A percentile compares a stretch with the other conserved stretches of the same genome.
These are phyloP conservation scores for Amblyraja radiata DNA, from an alignment of 2,797 vertebrate species.

Conservation along the genomic window DNA sequence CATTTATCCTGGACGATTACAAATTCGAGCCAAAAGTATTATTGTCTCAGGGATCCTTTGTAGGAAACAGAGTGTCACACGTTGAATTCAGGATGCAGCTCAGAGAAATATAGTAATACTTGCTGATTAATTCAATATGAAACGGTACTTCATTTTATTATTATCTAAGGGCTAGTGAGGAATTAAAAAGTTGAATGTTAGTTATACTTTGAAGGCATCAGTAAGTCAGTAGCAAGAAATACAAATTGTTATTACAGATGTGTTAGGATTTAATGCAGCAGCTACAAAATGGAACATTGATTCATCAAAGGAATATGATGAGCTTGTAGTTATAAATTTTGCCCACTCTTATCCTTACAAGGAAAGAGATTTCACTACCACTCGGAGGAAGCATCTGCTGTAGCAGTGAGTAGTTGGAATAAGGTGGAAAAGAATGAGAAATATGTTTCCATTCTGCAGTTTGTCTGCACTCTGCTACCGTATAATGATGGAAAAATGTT, in stretches of 20 bases:
- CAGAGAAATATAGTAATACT: not conserved
- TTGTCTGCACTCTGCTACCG: slow-evolving; percentile 39
- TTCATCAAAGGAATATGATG: slow-evolving; percentile 46
- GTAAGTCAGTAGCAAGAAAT: slow-evolving; percentile 28
- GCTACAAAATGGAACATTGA: slow-evolving; percentile 39
- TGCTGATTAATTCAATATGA: slow-evolving; percentile 12
- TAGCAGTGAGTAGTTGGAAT: slow-evolving; percentile 35
- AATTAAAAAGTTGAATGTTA: not conserved
- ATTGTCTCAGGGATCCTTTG: not conserved
- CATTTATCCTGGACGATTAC: not conserved
- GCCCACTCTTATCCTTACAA: slow-evolving; percentile 43
- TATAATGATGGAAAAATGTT: slow-evolving; percentile 43
- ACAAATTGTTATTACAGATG: slow-evolving; percentile 33
- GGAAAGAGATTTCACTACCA: slow-evolving; percentile 44
- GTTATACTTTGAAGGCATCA: not conserved
- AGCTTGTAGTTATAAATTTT: slow-evolving; percentile 45
- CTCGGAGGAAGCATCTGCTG: slow-evolving; percentile 40
- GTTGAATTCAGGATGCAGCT: not conserved
- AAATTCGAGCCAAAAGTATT: not conserved
- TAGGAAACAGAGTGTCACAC: not conserved
- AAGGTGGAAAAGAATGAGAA: slow-evolving; percentile 47
- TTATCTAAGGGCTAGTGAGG: slow-evolving; percentile 6
- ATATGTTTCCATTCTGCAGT: slow-evolving; percentile 45
- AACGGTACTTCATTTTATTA: not conserved
- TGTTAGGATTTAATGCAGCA: slow-evolving; percentile 21